Percentiles rank a stretch among this genome's conserved stretches.
Evolutionary conservation across 2,888 invertebrate genomes (phyloP).

Genomic region (Andrena praecox): DNA sequence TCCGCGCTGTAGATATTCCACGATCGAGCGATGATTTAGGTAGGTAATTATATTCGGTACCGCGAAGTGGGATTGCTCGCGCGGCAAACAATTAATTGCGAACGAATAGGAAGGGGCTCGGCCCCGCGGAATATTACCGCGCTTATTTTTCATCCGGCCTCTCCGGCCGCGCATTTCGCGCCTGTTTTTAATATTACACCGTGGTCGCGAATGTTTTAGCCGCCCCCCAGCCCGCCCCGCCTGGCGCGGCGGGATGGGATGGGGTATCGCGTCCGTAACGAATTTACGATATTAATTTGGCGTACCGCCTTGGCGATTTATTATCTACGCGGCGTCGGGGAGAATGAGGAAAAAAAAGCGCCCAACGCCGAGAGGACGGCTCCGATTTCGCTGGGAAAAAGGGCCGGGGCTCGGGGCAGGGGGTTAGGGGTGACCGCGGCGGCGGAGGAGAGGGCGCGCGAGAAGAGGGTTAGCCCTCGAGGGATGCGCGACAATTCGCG

Average conservation of each 20-base stretch:
- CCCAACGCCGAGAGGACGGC: constrained; percentile 10
- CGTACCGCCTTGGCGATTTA: constrained; percentile 75
- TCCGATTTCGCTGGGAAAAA: constrained; percentile 21
- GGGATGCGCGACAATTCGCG: constrained; percentile 74
- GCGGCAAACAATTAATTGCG: constrained; percentile 76
- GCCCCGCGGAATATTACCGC: constrained; percentile 73
- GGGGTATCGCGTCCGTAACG: constrained; percentile 73
- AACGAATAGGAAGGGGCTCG: constrained; percentile 70
- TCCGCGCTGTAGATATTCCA: constrained; percentile 62
- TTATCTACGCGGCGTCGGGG: constrained; percentile 66
- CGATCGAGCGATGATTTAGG: constrained; percentile 75
- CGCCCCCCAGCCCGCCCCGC: constrained; percentile 37
- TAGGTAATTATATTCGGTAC: constrained; percentile 75
- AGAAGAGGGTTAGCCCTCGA: constrained; percentile 50
- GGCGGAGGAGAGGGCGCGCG: constrained; percentile 8
- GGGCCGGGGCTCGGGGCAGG: background rate
- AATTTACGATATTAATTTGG: constrained; percentile 76
- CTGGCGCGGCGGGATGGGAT: constrained; percentile 52
- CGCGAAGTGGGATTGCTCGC: constrained; percentile 76
- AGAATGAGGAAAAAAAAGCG: constrained; percentile 24
- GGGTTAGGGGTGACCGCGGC: constrained; percentile 11
- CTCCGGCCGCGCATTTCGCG: constrained; percentile 70
- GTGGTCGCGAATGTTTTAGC: constrained; percentile 75
- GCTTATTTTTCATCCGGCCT: constrained; percentile 74
- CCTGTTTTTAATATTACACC: constrained; percentile 76